Evolutionary conservation across 2,797 vertebrate genomes (phyloP), one percentile per base, ranked within the genome.

Genomic region (Liparis tanakae): DNA sequence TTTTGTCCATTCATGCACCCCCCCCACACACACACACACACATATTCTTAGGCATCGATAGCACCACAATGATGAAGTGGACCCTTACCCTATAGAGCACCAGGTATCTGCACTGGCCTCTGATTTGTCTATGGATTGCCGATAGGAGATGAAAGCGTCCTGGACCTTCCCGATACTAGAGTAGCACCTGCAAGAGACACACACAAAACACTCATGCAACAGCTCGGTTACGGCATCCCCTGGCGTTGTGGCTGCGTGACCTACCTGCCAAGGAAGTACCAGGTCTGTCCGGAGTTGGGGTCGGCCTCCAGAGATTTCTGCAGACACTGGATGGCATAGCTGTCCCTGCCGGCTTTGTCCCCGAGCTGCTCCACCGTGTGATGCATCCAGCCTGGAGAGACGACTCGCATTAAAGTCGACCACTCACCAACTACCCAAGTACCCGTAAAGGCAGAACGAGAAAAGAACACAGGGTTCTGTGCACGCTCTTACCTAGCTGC

Each of bases 231-330:
- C 61, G 37, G 15, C 5, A 20, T 20, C 68, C 18, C 7, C 17
- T 30, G 34, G 25, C 5, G 30, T 6, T 1, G 37, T 4, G 4
- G 2, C 5, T 7, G 4, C 1, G 44, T 4, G 0, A 48, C 78
- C 0, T 89, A 99, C 98, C 98, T 99, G 97, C 98, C 98, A 84
- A 99, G 97, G 90, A 99, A 99, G 96, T 99, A 99, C 98, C 98
- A 99, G 91, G 98, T 98, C 95, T 99, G 98, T 93, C 98, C 98
- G 85, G 98, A 99, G 94, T 97, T 99, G 63, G 98, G 98, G 93
- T 99, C 98, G 82, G 97, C 97, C 95, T 99, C 98, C 93, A 99
- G 94, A 88, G 98, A 99, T 93, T 98, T 98, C 94, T 99, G 98
- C 88, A 99, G 97, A 98, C 98, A 99, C 86, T 99, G 98, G 94